A percentile compares a stretch with the other conserved stretches of the same genome.
These are phyloP conservation scores for Phengaris arion DNA, from an alignment of 2,888 invertebrate species.

Conservation along the genomic window DNA sequence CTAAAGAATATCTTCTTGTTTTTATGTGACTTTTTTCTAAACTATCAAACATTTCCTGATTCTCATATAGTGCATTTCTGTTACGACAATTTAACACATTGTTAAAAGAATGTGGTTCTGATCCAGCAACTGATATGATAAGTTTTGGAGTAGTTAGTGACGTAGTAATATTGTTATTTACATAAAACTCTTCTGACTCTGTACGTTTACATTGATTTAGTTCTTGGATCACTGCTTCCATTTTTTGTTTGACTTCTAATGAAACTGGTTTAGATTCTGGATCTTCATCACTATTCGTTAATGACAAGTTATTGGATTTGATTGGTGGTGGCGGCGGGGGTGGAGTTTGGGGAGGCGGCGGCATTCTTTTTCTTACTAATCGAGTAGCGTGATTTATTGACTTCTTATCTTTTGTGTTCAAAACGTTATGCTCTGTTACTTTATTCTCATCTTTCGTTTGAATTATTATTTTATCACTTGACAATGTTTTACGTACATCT, in stretches of 20 bases:
- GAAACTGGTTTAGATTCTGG: slow-evolving; percentile 62
- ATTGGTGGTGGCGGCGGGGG: slow-evolving; percentile 69
- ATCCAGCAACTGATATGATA: slow-evolving; percentile 69
- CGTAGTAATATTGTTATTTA: slow-evolving; percentile 45
- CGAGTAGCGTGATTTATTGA: slow-evolving; percentile 59
- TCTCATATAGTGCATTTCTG: slow-evolving; percentile 52
- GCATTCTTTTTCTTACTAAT: slow-evolving; percentile 64
- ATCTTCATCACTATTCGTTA: slow-evolving; percentile 45
- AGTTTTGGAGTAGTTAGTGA: slow-evolving; percentile 64
- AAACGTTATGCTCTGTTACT: slow-evolving; percentile 29
- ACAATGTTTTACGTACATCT: slow-evolving; percentile 29
- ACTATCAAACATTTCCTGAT: slow-evolving; percentile 61
- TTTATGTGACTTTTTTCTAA: slow-evolving; percentile 59
- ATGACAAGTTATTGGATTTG: slow-evolving; percentile 39
- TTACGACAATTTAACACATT: slow-evolving; percentile 54
- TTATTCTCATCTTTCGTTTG: slow-evolving; percentile 30
- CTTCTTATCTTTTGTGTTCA: slow-evolving; percentile 33
- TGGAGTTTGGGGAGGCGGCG: slow-evolving; percentile 62
- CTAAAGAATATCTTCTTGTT: slow-evolving; percentile 64
- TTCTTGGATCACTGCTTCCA: slow-evolving; percentile 82
- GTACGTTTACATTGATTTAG: slow-evolving; percentile 65
- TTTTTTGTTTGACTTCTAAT: slow-evolving; percentile 78
- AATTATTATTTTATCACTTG: slow-evolving; percentile 21
- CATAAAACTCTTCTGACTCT: slow-evolving; percentile 58
- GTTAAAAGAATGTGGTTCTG: slow-evolving; percentile 64